Percentiles rank a stretch among this genome's conserved stretches.
phyloP scores from a whole-genome alignment of 2,888 invertebrate genomes.

The Perithous albicinctus region DNA sequence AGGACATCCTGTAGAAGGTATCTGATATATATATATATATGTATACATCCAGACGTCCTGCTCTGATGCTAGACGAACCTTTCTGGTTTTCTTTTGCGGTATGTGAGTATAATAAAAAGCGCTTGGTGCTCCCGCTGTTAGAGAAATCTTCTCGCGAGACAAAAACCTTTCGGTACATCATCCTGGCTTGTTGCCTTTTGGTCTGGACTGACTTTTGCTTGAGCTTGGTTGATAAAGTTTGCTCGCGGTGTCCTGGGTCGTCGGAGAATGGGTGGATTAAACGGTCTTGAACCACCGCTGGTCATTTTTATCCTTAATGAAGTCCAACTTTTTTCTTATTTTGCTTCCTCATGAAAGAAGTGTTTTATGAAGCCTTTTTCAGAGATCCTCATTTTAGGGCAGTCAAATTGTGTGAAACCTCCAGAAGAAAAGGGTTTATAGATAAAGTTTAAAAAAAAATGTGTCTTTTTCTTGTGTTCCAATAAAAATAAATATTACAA shows the following conservation, averaged over 20 bases:
- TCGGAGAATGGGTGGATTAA: constrained; percentile 50
- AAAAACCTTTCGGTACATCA: constrained; percentile 53
- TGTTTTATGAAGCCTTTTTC: too few relatives aligned
- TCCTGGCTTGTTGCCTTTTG: constrained; percentile 53
- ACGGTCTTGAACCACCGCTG: constrained; percentile 34
- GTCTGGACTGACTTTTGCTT: constrained; percentile 46
- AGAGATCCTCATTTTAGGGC: too few relatives aligned
- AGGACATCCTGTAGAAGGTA: constrained; percentile 47
- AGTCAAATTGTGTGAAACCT: too few relatives aligned
- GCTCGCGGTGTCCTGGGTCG: constrained; percentile 34
- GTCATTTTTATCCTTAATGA: constrained; percentile 39
- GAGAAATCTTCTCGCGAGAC: constrained; percentile 14
- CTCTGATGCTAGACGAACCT: constrained; percentile 45
- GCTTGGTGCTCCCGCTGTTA: constrained; percentile 57
- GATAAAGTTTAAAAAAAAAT: too few relatives aligned
- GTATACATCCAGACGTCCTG: constrained; percentile 35
- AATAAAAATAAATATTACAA: too few relatives aligned
- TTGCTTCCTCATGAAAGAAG: too few relatives aligned
- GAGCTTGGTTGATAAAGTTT: constrained; percentile 56
- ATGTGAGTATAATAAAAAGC: constrained; percentile 20
- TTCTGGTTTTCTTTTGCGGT: constrained; percentile 36
- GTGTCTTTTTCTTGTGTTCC: too few relatives aligned
- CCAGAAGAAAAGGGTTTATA: too few relatives aligned
- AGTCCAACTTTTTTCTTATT: neutral
- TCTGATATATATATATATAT: constrained; percentile 42